Percentiles rank a stretch among this genome's conserved stretches.
phyloP scores from a whole-genome alignment of 2,888 invertebrate species.

The Caenorhabditis macrosperma region DNA sequence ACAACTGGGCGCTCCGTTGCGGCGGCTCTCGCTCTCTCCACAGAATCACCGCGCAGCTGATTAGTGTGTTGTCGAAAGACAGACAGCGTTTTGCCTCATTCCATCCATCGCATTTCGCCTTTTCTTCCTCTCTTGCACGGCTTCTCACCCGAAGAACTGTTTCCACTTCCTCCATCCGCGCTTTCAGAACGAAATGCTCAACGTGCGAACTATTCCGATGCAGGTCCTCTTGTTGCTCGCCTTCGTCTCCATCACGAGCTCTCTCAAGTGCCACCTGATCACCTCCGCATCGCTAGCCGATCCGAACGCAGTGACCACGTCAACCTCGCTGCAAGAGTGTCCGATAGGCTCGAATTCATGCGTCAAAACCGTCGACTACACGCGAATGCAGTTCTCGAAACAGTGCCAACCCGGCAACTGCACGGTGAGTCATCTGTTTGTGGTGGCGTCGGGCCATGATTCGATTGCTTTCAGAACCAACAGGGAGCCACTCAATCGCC shows the following conservation, averaged over 20 bases:
- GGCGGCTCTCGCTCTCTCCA: too few relatives aligned
- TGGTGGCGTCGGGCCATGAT: too few relatives aligned
- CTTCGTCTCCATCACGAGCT: neutral
- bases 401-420: slow-evolving; percentile 60
- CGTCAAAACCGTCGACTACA: slow-evolving; percentile 55
- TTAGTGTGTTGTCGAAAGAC: slow-evolving; percentile 22
- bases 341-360: slow-evolving; percentile 58
- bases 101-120: slow-evolving; percentile 6
- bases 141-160: neutral
- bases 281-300: slow-evolving; percentile 34
- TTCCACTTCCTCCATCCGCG: neutral
- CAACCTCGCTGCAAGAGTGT: slow-evolving; percentile 56
- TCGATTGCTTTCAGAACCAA: slow-evolving; percentile 30
- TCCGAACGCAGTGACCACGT: slow-evolving; percentile 47
- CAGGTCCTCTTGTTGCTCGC: slow-evolving; percentile 8
- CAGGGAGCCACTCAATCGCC: slow-evolving; percentile 43
- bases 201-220: neutral
- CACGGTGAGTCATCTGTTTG: slow-evolving; percentile 30
- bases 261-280: slow-evolving; percentile 53
- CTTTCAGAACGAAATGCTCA: slow-evolving; percentile 7
- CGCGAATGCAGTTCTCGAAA: slow-evolving; percentile 49
- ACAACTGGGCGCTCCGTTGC: slow-evolving; percentile 34
- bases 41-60: slow-evolving; percentile 34
- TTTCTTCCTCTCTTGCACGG: neutral
- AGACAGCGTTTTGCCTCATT: slow-evolving; percentile 9